Percentiles rank a stretch among this genome's conserved stretches.
Evolutionary conservation across 2,888 invertebrate genomes (phyloP).

Genomic region (Athalia cordata): DNA sequence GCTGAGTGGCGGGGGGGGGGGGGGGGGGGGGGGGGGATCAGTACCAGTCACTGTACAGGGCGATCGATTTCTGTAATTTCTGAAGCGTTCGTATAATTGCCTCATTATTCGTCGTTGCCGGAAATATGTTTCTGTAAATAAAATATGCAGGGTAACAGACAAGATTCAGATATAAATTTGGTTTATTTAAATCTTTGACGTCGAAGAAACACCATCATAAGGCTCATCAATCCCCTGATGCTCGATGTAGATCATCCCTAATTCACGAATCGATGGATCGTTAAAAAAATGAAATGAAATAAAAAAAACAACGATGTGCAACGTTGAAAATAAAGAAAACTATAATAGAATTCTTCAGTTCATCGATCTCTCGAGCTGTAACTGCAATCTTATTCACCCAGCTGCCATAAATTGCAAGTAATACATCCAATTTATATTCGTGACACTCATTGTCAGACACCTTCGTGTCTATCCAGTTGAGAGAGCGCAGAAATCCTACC

Average conservation of each 20-base stretch:
- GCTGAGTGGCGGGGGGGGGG: too few relatives aligned
- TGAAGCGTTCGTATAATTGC: neutral
- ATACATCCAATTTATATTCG: constrained; percentile 41
- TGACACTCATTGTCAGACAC: constrained; percentile 40
- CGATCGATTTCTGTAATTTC: neutral
- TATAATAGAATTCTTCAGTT: neutral
- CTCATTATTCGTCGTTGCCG: neutral
- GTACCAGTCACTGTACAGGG: neutral
- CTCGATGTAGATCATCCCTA: neutral
- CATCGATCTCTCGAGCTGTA: constrained; percentile 13
- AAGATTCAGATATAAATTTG: too few relatives aligned
- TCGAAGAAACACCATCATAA: too few relatives aligned
- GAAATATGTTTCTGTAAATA: too few relatives aligned
- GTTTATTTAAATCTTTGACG: too few relatives aligned
- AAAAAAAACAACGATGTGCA: neutral
- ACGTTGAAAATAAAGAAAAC: neutral
- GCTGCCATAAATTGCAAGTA: constrained; percentile 34
- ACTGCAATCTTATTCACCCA: constrained; percentile 18
- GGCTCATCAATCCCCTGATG: too few relatives aligned
- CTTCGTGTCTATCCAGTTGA: constrained; percentile 34
- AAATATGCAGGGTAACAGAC: too few relatives aligned
- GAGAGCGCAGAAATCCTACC: constrained; percentile 29
- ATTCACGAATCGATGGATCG: neutral
- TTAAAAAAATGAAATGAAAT: too few relatives aligned
- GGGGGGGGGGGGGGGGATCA: too few relatives aligned